phyloP scores from a whole-genome alignment of 2,888 invertebrate genomes.

The Pheosia gnoma region DNA sequence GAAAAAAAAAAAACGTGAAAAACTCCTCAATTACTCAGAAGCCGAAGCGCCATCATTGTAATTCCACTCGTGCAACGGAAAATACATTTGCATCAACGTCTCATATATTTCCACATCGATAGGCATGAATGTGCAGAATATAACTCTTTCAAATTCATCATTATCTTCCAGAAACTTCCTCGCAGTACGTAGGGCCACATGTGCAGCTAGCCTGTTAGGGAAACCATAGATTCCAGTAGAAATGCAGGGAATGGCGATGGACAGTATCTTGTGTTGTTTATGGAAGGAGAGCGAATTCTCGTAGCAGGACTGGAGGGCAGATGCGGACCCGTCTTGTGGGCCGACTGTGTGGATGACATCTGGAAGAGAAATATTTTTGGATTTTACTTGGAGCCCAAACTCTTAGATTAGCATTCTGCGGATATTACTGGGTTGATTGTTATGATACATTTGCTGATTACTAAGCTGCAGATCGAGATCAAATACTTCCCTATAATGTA shows the following conservation, averaged over 20 bases:
- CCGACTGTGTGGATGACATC: constrained; percentile 96
- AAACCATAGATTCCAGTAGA: constrained; percentile 97
- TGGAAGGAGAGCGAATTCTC: constrained; percentile 85
- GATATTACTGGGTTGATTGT: too few species aligned
- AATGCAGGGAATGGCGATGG: constrained; percentile 95
- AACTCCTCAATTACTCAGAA: constrained; percentile 30
- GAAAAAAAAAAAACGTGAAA: too few species aligned
- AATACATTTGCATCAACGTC: constrained; percentile 88
- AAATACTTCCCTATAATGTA: too few species aligned
- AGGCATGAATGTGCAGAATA: constrained; percentile 91
- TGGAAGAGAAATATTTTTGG: constrained; percentile 58
- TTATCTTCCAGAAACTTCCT: constrained; percentile 85
- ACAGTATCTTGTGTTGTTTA: constrained; percentile 81
- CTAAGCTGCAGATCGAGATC: too few species aligned
- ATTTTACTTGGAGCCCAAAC: background rate
- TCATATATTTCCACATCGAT: constrained; percentile 90
- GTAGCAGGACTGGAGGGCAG: constrained; percentile 88
- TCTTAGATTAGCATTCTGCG: too few species aligned
- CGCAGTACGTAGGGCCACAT: constrained; percentile 88
- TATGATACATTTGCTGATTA: too few species aligned
- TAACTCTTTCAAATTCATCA: constrained; percentile 86
- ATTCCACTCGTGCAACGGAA: constrained; percentile 81
- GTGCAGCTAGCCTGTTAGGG: constrained; percentile 90
- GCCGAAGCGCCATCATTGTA: constrained; percentile 46
- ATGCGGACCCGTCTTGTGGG: constrained; percentile 89